Evolutionary conservation across 1,140 invertebrate genomes (phyloP), one percentile per base, ranked within the genome.

Genomic region (Gryon sp.): DNA sequence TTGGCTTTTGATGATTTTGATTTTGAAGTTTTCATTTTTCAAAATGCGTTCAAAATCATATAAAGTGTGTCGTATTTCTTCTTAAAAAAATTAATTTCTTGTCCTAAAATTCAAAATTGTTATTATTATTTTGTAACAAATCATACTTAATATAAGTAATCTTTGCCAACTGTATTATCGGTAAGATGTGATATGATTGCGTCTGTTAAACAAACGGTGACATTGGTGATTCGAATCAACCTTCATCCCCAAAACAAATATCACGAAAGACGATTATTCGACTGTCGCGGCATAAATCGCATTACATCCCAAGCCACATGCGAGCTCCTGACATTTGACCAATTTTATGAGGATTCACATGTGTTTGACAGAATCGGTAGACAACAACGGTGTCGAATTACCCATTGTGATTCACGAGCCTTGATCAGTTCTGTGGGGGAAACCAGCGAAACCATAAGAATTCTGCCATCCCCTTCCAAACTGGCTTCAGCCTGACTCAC

Each of bases 311-410:
- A 40, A 57, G 18, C 22, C 26, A 11, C 26, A 46, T 28, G 2
- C 20, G 22, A 55, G 14, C 20, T 16, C 5, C 7, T 63, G 68
- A 72, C 50, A 63, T 48, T 48, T 53, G 68, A 63, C 48, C 41
- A 62, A 30, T 40, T 72, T 70, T 62, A 60, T 70, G 66, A 60
- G 66, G 66, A 70, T 70, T 70, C 66, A 28, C 19, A 5, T 14
- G 26, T 62, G 16, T 62, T 22, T 46, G 57, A 60, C 38, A 46
- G 55, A 70, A 36, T 46, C 38, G 38, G 38, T 16, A 62, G 55
- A 53, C 55, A 70, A 70, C 19, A 46, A 16, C 22, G 15, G 66
- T 53, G 30, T 70, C 48, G 16, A 30, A 24, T 70, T 70, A 60
- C 66, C 6, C n/a, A 6, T 32, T 16, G 53, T 55, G 55, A 62